Evolutionary conservation across 2,113 vertebrate species (phyloP).

Genomic region (Vulpes vulpes): DNA sequence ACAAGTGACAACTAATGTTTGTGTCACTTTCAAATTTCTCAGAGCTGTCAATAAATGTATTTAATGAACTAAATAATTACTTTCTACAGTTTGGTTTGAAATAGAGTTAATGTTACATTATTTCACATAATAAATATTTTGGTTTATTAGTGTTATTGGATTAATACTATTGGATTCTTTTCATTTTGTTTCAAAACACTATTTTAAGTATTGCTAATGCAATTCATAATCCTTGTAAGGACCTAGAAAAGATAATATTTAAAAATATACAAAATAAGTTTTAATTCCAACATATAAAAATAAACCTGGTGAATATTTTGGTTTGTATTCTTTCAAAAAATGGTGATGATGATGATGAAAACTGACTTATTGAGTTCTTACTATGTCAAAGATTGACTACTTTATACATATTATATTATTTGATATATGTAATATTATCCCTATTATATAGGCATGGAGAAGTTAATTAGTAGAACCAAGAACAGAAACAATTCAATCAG

Average conservation of each 20-base stretch:
- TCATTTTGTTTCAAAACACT: not conserved
- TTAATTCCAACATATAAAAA: not conserved
- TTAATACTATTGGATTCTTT: not conserved
- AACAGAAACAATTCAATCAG: not conserved
- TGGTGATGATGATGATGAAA: not conserved
- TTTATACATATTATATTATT: not conserved
- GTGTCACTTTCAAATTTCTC: not conserved
- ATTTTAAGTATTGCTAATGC: not conserved
- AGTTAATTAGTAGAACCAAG: not conserved
- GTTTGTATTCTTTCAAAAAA: not conserved
- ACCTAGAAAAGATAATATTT: not conserved
- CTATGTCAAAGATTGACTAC: not conserved
- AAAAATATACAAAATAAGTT: not conserved
- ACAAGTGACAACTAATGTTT: not conserved
- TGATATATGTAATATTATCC: not conserved
- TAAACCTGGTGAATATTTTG: not conserved
- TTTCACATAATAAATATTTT: not conserved
- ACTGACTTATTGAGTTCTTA: not conserved
- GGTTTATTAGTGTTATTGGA: not conserved
- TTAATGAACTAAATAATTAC: not conserved
- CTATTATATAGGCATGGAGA: not conserved
- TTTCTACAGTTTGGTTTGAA: not conserved
- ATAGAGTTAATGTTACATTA: not conserved
- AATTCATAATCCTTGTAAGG: not conserved
- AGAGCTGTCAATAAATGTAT: not conserved